Evolutionary conservation across 2,113 vertebrate genomes (phyloP), one percentile per base, ranked within the genome.

Genomic region (Megaleporinus macrocephalus): DNA sequence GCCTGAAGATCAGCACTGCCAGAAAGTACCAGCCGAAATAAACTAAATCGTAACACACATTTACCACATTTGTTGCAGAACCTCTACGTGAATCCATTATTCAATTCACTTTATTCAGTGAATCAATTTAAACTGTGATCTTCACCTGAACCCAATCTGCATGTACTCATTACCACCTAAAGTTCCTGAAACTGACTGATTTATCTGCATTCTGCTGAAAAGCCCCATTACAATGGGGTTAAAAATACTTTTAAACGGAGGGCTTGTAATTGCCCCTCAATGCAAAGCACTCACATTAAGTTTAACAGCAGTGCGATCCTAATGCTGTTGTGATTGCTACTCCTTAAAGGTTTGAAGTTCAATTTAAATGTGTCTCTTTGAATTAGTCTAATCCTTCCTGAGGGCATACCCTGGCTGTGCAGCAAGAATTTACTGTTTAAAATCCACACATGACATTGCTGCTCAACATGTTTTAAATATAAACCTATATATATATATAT

Each of bases 261-360:
- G 73, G 79, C 85, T 87, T 87, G 79, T 88, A 89, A 89, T 86
- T 86, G 84, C 75, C 68, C 41, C 59, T 55, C 57, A 74, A 79
- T 85, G 84, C 70, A 76, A 27, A 15, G 26, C 22, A 51, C 71
- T 44, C 44, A 4, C 51, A 24, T 84, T 73, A 71, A 49, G 4
- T 81, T 78, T 75, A 27, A 27, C 53, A 70, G 87, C 86, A 68
- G 78, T 75, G 74, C 79, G 82, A 83, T 88, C 83, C 84, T 73
- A 82, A 85, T 76, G 70, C 14, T 81, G 27, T 80, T 70, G 81
- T 84, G 83, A 76, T 81, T 73, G 82, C 83, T 59, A 86, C 59
- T 90, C 81, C 89, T 74, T 86, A 81, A 87, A 89, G 88, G 71
- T 75, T 87, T 79, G 72, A 87, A 83, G 80, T 84, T 85, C 86